Conservation (phyloP, 2,113 vertebrate species). For the Bombycilla garrulus region DNA sequence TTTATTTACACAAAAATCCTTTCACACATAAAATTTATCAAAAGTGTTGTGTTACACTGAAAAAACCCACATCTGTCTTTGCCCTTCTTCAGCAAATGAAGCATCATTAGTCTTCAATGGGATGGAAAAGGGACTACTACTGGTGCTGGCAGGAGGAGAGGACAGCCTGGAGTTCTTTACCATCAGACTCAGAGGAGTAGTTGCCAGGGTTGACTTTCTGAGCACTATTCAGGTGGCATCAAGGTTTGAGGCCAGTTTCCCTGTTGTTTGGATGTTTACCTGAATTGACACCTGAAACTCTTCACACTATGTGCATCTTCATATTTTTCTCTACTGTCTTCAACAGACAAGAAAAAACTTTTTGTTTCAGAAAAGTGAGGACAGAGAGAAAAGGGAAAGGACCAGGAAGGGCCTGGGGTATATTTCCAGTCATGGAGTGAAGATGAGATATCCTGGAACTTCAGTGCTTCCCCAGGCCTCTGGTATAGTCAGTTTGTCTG, state of each 20-base stretch:
- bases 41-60: not conserved
- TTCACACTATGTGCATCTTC: not conserved
- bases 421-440: not conserved
- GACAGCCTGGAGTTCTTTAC: not conserved
- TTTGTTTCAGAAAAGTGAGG: not conserved
- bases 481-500: not conserved
- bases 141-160: not conserved
- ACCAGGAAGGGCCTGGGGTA: not conserved
- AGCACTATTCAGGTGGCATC: not conserved
- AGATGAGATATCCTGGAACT: not conserved
- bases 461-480: not conserved
- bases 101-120: not conserved
- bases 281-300: not conserved
- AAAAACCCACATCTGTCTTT: fast-evolving
- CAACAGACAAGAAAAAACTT: not conserved
- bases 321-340: not conserved
- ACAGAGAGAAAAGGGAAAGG: not conserved
- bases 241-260: not conserved
- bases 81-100: not conserved
- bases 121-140: not conserved
- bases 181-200: not conserved
- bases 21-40: not conserved
- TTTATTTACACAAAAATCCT: not conserved
- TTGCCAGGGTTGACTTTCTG: not conserved
- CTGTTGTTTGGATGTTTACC: not conserved